Percentiles rank a stretch among this genome's conserved stretches.
Evolutionary conservation across 2,113 vertebrate species (phyloP).

Genomic region (Spea multiplicata): DNA sequence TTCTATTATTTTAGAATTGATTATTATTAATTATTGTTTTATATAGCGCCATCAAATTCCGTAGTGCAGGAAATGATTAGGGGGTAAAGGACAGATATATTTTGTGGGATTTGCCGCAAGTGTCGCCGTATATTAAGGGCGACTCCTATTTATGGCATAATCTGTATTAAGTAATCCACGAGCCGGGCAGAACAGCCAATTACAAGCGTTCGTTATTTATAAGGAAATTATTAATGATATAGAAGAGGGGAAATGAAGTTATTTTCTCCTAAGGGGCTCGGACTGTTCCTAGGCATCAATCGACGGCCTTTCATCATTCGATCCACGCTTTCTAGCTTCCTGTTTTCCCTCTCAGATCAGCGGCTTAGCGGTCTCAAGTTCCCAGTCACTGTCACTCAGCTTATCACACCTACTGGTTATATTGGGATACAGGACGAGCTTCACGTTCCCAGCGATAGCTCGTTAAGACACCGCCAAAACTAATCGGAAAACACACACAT

Average conservation of each 20-base stretch:
- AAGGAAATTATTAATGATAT: not conserved
- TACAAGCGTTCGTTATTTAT: not conserved
- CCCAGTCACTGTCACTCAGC: not conserved
- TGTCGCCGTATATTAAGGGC: too few relatives aligned
- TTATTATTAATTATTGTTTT: too few relatives aligned
- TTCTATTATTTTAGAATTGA: too few relatives aligned
- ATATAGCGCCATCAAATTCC: too few relatives aligned
- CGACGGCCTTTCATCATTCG: not conserved
- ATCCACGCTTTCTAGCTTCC: slow-evolving; percentile 1
- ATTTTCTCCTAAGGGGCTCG: not conserved
- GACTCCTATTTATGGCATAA: too few relatives aligned
- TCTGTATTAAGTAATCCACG: too few relatives aligned
- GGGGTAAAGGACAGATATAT: too few relatives aligned
- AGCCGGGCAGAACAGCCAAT: not conserved
- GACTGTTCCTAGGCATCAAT: not conserved
- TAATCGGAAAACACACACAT: not conserved
- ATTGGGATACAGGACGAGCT: not conserved
- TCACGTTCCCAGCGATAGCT: not conserved
- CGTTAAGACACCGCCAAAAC: not conserved
- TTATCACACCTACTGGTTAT: not conserved
- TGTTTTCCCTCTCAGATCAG: slow-evolving; percentile 5
- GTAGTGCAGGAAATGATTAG: too few relatives aligned
- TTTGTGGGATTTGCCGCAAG: too few relatives aligned
- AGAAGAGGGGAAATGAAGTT: not conserved
- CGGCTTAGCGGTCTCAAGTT: not conserved